Evolutionary conservation across 2,113 vertebrate species (phyloP).

Genomic region (Orcinus orca): DNA sequence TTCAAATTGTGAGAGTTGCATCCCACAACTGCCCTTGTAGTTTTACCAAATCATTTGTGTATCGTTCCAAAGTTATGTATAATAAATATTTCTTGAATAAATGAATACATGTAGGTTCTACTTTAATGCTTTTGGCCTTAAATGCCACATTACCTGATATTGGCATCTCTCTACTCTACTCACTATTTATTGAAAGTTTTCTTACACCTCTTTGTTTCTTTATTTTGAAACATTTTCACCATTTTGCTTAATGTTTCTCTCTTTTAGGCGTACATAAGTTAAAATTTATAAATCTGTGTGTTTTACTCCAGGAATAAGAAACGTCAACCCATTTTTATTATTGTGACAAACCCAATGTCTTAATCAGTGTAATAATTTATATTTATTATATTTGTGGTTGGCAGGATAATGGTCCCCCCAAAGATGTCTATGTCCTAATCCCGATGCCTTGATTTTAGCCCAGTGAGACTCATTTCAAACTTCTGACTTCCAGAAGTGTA

Average conservation of each 20-base stretch:
- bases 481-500: not conserved
- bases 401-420: not conserved
- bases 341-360: not conserved
- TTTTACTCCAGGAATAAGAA: slow-evolving; percentile 29
- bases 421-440: not conserved
- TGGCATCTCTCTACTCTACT: not conserved
- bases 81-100: slow-evolving; percentile 16
- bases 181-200: slow-evolving; percentile 6
- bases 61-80: not conserved
- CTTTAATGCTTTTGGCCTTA: slow-evolving; percentile 27
- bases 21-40: not conserved
- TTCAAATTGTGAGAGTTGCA: slow-evolving; percentile 10
- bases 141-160: not conserved
- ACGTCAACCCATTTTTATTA: not conserved
- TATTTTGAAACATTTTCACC: slow-evolving; percentile 31
- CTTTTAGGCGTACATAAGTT: not conserved
- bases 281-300: slow-evolving; percentile 5
- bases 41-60: not conserved
- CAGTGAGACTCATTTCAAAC: not conserved
- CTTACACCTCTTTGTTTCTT: not conserved
- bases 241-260: slow-evolving; percentile 20
- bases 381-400: not conserved
- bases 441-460: not conserved
- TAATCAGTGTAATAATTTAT: not conserved
- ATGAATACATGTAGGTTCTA: not conserved